Percentiles rank a stretch among this genome's conserved stretches.
Conservation (phyloP, 2,888 invertebrate species). For the Campoplex capitator region DNA sequence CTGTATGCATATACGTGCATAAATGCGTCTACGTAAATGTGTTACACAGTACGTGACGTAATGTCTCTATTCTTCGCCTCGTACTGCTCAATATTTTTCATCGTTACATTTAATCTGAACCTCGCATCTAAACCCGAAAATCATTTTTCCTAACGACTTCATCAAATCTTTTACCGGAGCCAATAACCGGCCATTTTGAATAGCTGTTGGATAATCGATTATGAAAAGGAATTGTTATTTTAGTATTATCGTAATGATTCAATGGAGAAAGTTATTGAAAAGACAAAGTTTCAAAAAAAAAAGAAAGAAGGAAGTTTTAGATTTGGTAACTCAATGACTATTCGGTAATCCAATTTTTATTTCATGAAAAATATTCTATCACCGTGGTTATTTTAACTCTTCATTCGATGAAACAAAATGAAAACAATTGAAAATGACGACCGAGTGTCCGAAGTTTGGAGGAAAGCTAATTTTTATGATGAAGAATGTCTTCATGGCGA, state of each 20-base stretch:
- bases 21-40: neutral
- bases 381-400: no score
- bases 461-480: neutral
- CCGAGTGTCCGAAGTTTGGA: neutral
- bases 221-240: neutral
- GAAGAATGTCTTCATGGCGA: neutral
- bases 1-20: neutral
- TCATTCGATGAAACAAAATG: no score
- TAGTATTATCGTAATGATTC: neutral
- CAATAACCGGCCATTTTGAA: constrained; percentile 6
- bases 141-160: constrained; percentile 11
- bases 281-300: neutral
- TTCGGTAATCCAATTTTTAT: no score
- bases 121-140: constrained; percentile 7
- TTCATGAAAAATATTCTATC: neutral
- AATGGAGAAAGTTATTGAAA: neutral
- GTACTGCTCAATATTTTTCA: constrained; percentile 40
- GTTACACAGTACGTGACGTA: neutral
- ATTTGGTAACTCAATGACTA: neutral
- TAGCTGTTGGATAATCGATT: neutral
- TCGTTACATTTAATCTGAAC: constrained; percentile 11
- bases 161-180: constrained; percentile 1
- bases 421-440: no score
- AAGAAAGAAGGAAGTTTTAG: no score
- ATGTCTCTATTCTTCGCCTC: constrained; percentile 51